Conservation (phyloP, 2,113 vertebrate species). For the Sciurus niger region DNA sequence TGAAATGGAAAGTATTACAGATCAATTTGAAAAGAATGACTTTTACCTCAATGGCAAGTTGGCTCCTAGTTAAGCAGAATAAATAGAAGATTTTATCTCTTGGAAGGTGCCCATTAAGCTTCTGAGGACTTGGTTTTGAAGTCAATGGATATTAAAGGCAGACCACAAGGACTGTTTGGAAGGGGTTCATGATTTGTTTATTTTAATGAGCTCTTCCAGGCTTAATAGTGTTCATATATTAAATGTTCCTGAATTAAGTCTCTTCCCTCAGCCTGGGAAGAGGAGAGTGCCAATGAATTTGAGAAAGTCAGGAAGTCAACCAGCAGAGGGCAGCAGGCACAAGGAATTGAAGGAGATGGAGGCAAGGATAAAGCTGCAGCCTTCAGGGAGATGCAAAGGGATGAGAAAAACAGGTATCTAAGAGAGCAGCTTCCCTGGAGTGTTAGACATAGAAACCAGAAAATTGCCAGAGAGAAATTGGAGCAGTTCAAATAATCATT, state of each 20-base stretch:
- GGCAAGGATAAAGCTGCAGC: fast-evolving
- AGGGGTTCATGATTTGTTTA: background rate
- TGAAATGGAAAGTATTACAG: background rate
- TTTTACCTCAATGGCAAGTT: background rate
- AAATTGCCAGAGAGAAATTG: constrained; percentile 33
- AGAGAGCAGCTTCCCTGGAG: background rate
- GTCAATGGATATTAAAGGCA: background rate
- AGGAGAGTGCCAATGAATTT: background rate
- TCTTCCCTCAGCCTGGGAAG: background rate
- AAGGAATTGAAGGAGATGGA: background rate
- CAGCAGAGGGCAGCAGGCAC: constrained; percentile 58
- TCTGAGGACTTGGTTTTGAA: constrained; percentile 41
- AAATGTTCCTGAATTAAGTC: background rate
- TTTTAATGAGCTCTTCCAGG: constrained; percentile 32
- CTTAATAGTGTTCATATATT: background rate
- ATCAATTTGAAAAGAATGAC: background rate
- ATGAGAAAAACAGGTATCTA: background rate
- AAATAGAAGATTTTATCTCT: background rate
- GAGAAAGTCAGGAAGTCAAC: background rate
- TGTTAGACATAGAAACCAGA: constrained; percentile 44
- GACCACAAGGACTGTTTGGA: background rate
- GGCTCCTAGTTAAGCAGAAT: background rate
- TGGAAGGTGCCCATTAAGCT: background rate
- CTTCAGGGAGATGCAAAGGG: background rate
- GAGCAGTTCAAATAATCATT: constrained; percentile 25